phyloP scores from a whole-genome alignment of 92 coral and sea anemone genomes.

The Nematostella vectensis region DNA sequence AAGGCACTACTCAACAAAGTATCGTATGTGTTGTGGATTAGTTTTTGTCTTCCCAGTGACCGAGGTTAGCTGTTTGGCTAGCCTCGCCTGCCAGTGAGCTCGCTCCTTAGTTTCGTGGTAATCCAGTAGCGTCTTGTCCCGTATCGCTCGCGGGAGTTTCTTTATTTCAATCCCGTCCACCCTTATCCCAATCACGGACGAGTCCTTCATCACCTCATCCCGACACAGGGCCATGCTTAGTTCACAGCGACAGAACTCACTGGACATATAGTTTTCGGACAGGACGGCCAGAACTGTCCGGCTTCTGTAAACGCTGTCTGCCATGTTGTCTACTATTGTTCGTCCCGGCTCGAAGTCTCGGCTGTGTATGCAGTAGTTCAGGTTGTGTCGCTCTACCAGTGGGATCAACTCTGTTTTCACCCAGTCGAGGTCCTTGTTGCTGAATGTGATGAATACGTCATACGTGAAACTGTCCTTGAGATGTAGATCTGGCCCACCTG shows the following conservation, averaged over 20 bases:
- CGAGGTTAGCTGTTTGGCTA: constrained; percentile 33
- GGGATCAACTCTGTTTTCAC: constrained; percentile 58
- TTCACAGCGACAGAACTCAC: constrained; percentile 70
- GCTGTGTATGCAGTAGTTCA: constrained; percentile 70
- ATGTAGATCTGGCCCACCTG: constrained; percentile 12
- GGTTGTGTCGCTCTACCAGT: constrained; percentile 44
- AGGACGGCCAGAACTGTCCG: constrained; percentile 60
- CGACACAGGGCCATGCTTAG: constrained; percentile 63
- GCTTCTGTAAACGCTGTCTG: constrained; percentile 74
- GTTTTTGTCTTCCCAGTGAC: no score
- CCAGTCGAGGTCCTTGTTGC: constrained; percentile 61
- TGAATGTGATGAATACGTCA: constrained; percentile 67
- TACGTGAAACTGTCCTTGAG: constrained; percentile 31
- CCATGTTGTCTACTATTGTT: constrained; percentile 69
- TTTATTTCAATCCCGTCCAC: constrained; percentile 49
- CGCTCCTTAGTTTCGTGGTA: constrained; percentile 40
- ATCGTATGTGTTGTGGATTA: no score
- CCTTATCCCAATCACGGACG: constrained; percentile 53
- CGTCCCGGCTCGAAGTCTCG: constrained; percentile 79
- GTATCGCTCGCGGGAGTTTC: constrained; percentile 52
- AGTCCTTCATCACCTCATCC: constrained; percentile 42
- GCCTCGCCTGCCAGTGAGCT: constrained; percentile 40
- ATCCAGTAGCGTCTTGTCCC: constrained; percentile 52
- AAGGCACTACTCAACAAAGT: no score
- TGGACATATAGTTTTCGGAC: constrained; percentile 55